A percentile compares a stretch with the other conserved stretches of the same genome.
Evolutionary conservation across 2,113 vertebrate genomes (phyloP).

Genomic region (Propithecus coquereli): DNA sequence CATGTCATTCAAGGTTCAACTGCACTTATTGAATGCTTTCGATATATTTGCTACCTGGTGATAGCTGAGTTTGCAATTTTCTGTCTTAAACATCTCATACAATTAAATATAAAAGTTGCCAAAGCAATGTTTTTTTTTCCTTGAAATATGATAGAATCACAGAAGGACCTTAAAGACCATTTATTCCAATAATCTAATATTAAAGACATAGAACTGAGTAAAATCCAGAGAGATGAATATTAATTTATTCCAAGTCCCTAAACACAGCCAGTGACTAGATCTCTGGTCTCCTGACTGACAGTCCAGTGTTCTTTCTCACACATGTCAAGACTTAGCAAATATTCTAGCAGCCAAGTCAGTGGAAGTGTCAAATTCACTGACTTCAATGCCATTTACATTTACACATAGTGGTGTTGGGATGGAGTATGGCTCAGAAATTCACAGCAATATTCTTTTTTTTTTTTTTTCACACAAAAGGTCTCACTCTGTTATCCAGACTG

Average conservation of each 20-base stretch:
- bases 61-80: background rate
- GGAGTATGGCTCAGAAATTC: background rate
- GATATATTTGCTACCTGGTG: background rate
- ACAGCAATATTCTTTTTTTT: background rate
- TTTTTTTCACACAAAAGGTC: too few species aligned
- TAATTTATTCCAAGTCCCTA: background rate
- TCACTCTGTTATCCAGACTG: too few species aligned
- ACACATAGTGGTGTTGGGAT: background rate
- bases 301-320: background rate
- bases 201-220: background rate
- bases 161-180: background rate
- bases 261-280: background rate
- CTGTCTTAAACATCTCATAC: background rate
- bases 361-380: background rate
- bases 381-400: background rate
- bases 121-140: background rate
- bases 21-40: background rate
- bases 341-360: background rate
- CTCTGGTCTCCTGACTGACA: background rate
- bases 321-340: background rate
- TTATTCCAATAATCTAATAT: background rate
- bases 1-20: too few species aligned
- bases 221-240: background rate
- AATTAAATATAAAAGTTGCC: background rate
- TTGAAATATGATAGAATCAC: background rate